Conservation (phyloP, 2,113 vertebrate genomes). For the Anseranas semipalmata region DNA sequence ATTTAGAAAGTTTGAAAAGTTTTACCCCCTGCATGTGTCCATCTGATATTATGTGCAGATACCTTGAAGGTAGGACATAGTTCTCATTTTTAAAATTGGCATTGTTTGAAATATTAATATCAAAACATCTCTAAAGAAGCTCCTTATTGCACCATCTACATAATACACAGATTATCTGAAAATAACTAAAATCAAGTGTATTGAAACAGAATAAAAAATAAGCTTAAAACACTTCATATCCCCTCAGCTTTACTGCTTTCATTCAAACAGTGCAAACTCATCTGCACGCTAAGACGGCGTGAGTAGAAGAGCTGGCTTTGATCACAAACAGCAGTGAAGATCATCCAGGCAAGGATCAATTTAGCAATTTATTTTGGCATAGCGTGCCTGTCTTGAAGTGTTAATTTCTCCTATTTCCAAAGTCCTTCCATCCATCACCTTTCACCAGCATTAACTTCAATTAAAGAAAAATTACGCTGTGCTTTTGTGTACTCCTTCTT, state of each 20-base stretch:
- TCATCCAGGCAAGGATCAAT: background rate
- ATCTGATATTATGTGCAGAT: background rate
- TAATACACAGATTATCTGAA: background rate
- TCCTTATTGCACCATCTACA: background rate
- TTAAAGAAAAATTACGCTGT: rapidly evolving
- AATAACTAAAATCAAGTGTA: background rate
- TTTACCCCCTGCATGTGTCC: background rate
- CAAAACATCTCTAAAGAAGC: background rate
- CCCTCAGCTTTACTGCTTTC: background rate
- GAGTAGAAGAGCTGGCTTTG: background rate
- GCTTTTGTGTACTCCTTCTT: rapidly evolving
- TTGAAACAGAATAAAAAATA: constrained; percentile 2
- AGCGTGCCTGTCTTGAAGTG: background rate
- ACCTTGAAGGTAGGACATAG: background rate
- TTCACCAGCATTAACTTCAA: background rate
- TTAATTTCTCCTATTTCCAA: background rate
- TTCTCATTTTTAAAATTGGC: background rate
- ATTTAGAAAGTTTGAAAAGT: background rate
- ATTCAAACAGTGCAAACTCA: background rate
- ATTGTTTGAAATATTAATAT: background rate
- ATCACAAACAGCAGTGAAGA: constrained; percentile 6
- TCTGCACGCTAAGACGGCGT: background rate
- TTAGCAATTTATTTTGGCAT: background rate
- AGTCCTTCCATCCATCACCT: background rate
- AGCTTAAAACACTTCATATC: background rate